phyloP scores from a whole-genome alignment of 1,140 invertebrate species.

The Formica selysi region DNA sequence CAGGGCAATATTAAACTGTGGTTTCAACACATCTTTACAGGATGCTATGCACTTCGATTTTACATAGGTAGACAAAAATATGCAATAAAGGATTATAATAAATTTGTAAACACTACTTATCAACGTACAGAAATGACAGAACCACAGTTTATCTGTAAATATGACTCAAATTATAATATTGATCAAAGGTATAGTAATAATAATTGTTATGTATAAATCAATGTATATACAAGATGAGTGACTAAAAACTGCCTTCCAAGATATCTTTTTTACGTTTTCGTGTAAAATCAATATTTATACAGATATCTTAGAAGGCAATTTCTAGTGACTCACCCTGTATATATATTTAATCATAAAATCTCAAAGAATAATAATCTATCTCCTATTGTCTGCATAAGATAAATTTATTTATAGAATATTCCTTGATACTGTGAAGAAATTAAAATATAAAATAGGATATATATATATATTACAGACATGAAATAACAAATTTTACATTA shows the following conservation, averaged over 20 bases:
- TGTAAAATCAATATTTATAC: not conserved
- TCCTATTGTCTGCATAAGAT: not conserved
- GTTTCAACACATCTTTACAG: conserved; percentile 7
- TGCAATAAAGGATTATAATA: not conserved
- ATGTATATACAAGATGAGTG: too few relatives aligned
- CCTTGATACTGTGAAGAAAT: not conserved
- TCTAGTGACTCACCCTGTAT: too few relatives aligned
- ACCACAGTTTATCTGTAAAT: conserved; percentile 11
- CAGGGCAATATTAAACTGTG: not conserved
- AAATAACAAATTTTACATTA: conserved; percentile 29
- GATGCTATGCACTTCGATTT: conserved; percentile 38
- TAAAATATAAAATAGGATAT: not conserved
- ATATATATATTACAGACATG: conserved; percentile 24
- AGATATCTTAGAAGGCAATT: too few relatives aligned
- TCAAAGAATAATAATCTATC: not conserved
- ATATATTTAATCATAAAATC: not conserved
- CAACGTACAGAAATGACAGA: not conserved
- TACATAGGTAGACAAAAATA: not conserved
- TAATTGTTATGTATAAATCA: not conserved
- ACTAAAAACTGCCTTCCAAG: too few relatives aligned
- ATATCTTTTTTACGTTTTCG: too few relatives aligned
- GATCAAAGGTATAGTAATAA: conserved; percentile 30
- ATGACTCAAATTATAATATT: not conserved
- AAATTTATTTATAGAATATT: not conserved
- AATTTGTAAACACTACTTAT: conserved; percentile 20